Percentiles rank a stretch among this genome's conserved stretches.
Conservation (phyloP, 2,113 vertebrate genomes). For the Desmodus rotundus region DNA sequence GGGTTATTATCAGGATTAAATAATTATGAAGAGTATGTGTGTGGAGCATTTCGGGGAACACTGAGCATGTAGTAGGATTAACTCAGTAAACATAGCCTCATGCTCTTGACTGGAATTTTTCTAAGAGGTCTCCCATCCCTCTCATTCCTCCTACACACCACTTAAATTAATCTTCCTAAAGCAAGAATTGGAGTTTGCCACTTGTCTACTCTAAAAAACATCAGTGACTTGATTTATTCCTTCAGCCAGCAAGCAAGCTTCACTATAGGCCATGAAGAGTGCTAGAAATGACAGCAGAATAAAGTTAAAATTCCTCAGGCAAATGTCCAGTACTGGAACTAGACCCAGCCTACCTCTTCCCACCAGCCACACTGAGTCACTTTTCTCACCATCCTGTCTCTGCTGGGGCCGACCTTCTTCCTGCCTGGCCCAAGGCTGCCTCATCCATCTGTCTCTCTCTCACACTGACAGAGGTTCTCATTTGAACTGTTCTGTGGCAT, state of each 20-base stretch:
- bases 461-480: neutral
- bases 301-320: neutral
- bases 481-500: neutral
- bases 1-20: neutral
- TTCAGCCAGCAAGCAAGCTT: neutral
- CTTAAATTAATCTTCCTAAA: conserved; percentile 39
- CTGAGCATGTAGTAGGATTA: neutral
- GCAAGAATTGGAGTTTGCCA: conserved; percentile 32
- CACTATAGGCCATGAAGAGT: neutral
- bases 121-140: neutral
- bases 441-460: neutral
- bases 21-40: neutral
- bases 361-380: neutral
- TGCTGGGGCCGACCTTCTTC: neutral
- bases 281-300: conserved; percentile 1
- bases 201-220: neutral
- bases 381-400: neutral
- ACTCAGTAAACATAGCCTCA: neutral
- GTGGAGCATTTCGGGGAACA: neutral
- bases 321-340: neutral
- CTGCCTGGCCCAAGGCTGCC: neutral
- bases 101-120: neutral
- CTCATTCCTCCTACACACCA: neutral
- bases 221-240: conserved; percentile 39
- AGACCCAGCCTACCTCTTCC: neutral